These are phyloP conservation scores for Montipora efflorescens DNA, from an alignment of 64 coral and sea anemone genomes.

Conservation along the genomic window DNA sequence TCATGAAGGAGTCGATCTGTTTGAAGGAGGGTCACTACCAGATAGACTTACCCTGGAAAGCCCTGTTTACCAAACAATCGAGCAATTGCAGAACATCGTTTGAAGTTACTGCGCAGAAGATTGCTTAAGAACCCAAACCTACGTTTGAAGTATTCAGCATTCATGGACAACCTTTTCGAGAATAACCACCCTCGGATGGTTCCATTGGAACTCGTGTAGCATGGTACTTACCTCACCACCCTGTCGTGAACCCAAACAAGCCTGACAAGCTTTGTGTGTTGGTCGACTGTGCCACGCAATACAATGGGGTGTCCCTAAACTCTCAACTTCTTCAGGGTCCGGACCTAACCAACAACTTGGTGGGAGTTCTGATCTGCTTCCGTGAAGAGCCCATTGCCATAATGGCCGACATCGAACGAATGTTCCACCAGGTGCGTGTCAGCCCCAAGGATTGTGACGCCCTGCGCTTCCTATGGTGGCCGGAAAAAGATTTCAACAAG, in stretches of 20 bases:
- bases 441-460: slow-evolving; percentile 32
- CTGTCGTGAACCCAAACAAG: slow-evolving; percentile 64
- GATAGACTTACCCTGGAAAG: slow-evolving; percentile 44
- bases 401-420: slow-evolving; percentile 39
- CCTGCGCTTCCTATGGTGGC: slow-evolving; percentile 59
- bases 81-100: slow-evolving; percentile 16
- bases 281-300: slow-evolving; percentile 52
- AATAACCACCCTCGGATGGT: slow-evolving; percentile 36
- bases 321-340: slow-evolving; percentile 50
- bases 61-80: slow-evolving; percentile 58
- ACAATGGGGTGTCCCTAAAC: slow-evolving; percentile 1
- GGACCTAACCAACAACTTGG: slow-evolving; percentile 44
- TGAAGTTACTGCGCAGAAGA: slow-evolving; percentile 16
- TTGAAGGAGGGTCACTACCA: slow-evolving; percentile 55
- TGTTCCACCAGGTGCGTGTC: slow-evolving; percentile 65
- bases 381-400: slow-evolving; percentile 11
- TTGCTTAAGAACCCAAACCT: slow-evolving; percentile 17
- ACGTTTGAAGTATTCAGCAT: slow-evolving; percentile 37
- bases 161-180: slow-evolving; percentile 29
- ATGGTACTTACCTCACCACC: slow-evolving; percentile 71
- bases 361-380: slow-evolving; percentile 40
- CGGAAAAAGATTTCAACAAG: slow-evolving; percentile 14
- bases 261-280: slow-evolving; percentile 66
- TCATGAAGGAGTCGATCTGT: slow-evolving; percentile 26
- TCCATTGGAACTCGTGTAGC: not conserved